Conservation (phyloP, 2,797 vertebrate species). For the Meriones psammophilus region DNA sequence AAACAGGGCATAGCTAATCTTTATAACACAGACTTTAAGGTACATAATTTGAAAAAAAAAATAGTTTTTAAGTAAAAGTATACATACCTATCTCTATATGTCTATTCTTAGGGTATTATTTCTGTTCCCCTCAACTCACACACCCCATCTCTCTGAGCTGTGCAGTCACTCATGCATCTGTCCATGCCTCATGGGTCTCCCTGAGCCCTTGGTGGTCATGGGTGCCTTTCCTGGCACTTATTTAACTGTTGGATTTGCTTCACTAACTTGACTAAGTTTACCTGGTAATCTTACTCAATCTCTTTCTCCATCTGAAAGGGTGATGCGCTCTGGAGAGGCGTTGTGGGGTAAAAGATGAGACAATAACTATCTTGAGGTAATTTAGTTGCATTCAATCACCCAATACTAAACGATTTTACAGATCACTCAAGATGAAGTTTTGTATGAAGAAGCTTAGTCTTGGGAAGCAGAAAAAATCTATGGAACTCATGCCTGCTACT, state of each 20-base stretch:
- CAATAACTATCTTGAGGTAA: neutral
- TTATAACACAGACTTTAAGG: neutral
- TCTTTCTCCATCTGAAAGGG: neutral
- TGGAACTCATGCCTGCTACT: neutral
- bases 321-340: neutral
- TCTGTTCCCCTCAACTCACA: neutral
- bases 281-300: neutral
- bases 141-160: no score
- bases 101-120: neutral
- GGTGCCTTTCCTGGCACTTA: neutral
- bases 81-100: neutral
- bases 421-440: neutral
- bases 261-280: neutral
- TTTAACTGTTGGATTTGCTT: neutral
- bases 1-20: neutral
- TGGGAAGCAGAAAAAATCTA: neutral
- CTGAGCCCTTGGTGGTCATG: neutral
- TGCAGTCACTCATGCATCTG: neutral
- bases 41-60: neutral
- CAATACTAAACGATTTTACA: neutral
- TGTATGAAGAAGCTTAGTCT: neutral
- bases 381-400: neutral
- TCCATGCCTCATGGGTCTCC: neutral
- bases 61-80: constrained; percentile 1
- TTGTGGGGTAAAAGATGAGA: neutral